phyloP scores from a whole-genome alignment of 2,888 invertebrate species.

The Timema podura region DNA sequence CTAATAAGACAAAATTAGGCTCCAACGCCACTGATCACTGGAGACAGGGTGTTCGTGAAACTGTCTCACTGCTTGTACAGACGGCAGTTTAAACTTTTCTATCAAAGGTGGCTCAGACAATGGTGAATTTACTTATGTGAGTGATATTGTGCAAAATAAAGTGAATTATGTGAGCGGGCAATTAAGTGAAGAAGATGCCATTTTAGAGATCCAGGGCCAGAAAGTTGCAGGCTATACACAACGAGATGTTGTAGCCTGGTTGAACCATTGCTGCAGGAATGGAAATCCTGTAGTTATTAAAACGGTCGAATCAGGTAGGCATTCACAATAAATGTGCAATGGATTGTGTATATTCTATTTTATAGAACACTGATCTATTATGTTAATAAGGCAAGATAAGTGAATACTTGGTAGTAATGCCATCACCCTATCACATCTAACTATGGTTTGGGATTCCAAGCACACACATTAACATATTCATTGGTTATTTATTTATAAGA shows the following conservation, averaged over 20 bases:
- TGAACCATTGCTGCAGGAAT: constrained; percentile 51
- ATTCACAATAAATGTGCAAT: not conserved
- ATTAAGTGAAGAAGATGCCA: constrained; percentile 42
- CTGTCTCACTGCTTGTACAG: constrained; percentile 44
- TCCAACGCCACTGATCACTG: constrained; percentile 40
- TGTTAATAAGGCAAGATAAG: too few species aligned
- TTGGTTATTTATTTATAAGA: too few species aligned
- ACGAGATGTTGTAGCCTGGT: constrained; percentile 50
- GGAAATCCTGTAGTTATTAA: constrained; percentile 51
- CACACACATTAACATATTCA: too few species aligned
- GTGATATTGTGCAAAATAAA: constrained; percentile 36
- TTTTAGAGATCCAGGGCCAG: constrained; percentile 52
- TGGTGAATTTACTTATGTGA: constrained; percentile 44
- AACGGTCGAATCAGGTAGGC: constrained; percentile 49
- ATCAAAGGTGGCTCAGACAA: constrained; percentile 51
- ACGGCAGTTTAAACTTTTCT: constrained; percentile 44
- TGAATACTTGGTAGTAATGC: too few species aligned
- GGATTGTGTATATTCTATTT: too few species aligned
- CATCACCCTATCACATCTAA: too few species aligned
- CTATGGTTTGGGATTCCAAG: too few species aligned
- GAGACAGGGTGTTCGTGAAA: constrained; percentile 45
- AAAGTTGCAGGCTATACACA: constrained; percentile 55
- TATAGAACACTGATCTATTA: too few species aligned
- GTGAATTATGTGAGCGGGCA: constrained; percentile 35
- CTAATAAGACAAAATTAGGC: constrained; percentile 33